Evolutionary conservation across 1,140 invertebrate species (phyloP).

Genomic region (Drosophila santomea): DNA sequence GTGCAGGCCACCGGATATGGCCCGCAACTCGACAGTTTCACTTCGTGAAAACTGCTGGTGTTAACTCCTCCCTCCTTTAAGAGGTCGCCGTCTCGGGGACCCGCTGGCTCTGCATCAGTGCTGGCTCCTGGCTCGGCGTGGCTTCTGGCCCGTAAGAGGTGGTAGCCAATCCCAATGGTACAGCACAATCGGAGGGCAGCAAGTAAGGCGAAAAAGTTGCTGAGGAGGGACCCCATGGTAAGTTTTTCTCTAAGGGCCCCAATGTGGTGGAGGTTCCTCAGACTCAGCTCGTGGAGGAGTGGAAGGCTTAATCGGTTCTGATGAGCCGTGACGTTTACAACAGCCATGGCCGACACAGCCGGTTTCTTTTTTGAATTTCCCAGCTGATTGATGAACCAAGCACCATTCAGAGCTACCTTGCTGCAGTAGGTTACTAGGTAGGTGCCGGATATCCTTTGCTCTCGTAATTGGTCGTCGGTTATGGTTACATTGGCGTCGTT

Average conservation of each 20-base stretch:
- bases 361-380: not conserved
- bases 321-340: not conserved
- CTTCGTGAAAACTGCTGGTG: no score
- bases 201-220: not conserved
- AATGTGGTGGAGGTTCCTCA: not conserved
- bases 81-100: no score
- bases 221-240: not conserved
- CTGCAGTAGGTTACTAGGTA: not conserved
- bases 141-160: no score
- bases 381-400: not conserved
- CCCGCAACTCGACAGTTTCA: no score
- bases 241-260: not conserved
- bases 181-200: not conserved
- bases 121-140: no score
- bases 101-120: no score
- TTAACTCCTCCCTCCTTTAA: no score
- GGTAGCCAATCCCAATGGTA: not conserved
- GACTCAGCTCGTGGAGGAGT: not conserved
- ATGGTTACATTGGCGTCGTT: not conserved
- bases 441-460: not conserved
- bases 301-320: not conserved
- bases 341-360: not conserved
- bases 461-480: not conserved
- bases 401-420: not conserved
- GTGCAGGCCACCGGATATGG: no score